Evolutionary conservation across 2,888 invertebrate genomes (phyloP).

Genomic region (Cheilosia grossa): DNA sequence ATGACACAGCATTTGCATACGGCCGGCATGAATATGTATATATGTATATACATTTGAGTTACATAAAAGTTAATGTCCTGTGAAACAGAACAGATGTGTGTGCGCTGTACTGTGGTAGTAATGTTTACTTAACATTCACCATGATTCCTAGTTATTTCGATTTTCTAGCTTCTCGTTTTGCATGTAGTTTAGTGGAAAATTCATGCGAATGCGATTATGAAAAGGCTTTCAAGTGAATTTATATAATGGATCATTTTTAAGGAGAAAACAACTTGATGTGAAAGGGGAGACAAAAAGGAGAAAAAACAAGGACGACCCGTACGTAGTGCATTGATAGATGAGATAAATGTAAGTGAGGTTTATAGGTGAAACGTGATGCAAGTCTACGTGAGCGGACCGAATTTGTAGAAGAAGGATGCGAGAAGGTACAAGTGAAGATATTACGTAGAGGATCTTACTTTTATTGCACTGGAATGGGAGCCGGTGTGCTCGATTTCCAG

Average conservation of each 20-base stretch:
- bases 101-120: slow-evolving; percentile 41
- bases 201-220: slow-evolving; percentile 46
- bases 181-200: slow-evolving; percentile 22
- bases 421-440: slow-evolving; percentile 20
- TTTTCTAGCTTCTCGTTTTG: slow-evolving; percentile 5
- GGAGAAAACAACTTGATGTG: neutral
- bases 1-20: slow-evolving; percentile 67
- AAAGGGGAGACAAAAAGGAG: neutral
- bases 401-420: neutral
- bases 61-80: slow-evolving; percentile 71
- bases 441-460: slow-evolving; percentile 23
- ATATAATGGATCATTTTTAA: slow-evolving; percentile 21
- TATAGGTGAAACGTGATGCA: slow-evolving; percentile 63
- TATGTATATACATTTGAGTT: slow-evolving; percentile 60
- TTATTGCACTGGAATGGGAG: slow-evolving; percentile 13
- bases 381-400: slow-evolving; percentile 7
- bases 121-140: slow-evolving; percentile 61
- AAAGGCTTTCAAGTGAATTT: slow-evolving; percentile 45
- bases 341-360: slow-evolving; percentile 20
- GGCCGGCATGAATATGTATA: slow-evolving; percentile 60
- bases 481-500: slow-evolving; percentile 11
- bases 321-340: slow-evolving; percentile 50
- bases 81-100: slow-evolving; percentile 58
- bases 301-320: slow-evolving; percentile 7
- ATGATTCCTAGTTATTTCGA: slow-evolving; percentile 27